Base-by-base conservation (phyloP, 2,888 invertebrate species). In the Petrolisthes manimaculis region DNA sequence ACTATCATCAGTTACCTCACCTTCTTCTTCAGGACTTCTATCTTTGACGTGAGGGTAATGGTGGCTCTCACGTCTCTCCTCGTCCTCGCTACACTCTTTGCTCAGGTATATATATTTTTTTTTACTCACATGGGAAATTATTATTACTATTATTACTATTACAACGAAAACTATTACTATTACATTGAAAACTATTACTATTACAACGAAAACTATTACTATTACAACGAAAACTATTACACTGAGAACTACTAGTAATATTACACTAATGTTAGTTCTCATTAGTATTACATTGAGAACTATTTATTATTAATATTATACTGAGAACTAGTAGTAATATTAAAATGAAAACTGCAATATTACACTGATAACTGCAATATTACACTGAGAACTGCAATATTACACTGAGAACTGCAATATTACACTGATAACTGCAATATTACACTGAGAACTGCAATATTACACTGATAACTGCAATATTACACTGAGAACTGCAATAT, bases 1-100 rank as follows among this genome's bases (percentile, higher is more conserved):
- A 74, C 84, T 37, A 56, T 85, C 78, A 89, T 89, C 77, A 89
- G 88, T 55, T 89, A 89, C 83, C 77, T 89, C 56, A 89, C 88
- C 75, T 82, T 89, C 81, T 89, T 82, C 88, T 89, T 89, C 88
- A 89, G 85, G 51, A 89, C 75, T 8, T 53, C 85, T n/a, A 82
- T 89, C 78, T 89, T 89, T 51, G 88, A 89, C 37, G 84, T 85
- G 14, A 71, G 88, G 6, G 85, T 89, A 8, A 89, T 89, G 88
- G 81, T 83, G 14, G 81, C 88, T 3, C 82, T 89, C 51, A 89
- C 88, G 4, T 84, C 88, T 9, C 88, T 89, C 53, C 88, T 89
- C 6, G 88, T 89, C 51, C 55, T 89, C 24, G 88, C 88, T 67
- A 89, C 88, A 37, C 84, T 89, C 71, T 89, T 89, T 55, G 85